Evolutionary conservation across 2,113 vertebrate species (phyloP), one percentile per base, ranked within the genome.

Genomic region (Elachura formosa): DNA sequence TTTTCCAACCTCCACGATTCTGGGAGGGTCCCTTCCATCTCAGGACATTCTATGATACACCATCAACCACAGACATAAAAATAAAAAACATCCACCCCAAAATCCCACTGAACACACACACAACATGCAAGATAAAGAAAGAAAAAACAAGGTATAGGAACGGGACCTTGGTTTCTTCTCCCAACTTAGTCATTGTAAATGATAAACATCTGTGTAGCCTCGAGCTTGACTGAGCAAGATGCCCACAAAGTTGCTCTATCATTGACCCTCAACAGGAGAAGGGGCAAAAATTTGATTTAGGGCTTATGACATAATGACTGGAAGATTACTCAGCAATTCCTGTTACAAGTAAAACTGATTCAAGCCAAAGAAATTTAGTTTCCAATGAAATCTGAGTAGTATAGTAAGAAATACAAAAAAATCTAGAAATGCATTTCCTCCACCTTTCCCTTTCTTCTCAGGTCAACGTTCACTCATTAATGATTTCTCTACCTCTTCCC

Each of bases 61-160:
- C 31, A 56, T n/a, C 31, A 89, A n/a, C 5, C 40, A 61, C 21
- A 43, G 8, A 46, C 3, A 33, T 4, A 34, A 64, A 88, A n/a
- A n/a, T n/a, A n/a, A n/a, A 51, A 72, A 24, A 2, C 1, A 48
- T 5, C 19, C 22, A 43, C 13, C 12, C 4, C 5, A 23, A 55
- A 71, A 52, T 31, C 4, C 5, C 6, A n/a, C 18, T 0, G 1
- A 41, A 34, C 14, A 36, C 25, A 54, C 7, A 46, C 5, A 38
- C 17, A 19, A 15, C 5, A 14, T 0, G 1, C 14, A 66, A 34
- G 6, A 25, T 22, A n/a, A 71, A 51, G 5, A 16, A 24, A 55
- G 22, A 74, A 55, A 48, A 62, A 11, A 33, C 4, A 58, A 58
- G 2, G 12, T 29, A 49, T 5, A 64, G 5, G 23, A 72, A 84